Evolutionary conservation across 2,888 invertebrate species (phyloP).

Genomic region (Chrysina gloriosa): DNA sequence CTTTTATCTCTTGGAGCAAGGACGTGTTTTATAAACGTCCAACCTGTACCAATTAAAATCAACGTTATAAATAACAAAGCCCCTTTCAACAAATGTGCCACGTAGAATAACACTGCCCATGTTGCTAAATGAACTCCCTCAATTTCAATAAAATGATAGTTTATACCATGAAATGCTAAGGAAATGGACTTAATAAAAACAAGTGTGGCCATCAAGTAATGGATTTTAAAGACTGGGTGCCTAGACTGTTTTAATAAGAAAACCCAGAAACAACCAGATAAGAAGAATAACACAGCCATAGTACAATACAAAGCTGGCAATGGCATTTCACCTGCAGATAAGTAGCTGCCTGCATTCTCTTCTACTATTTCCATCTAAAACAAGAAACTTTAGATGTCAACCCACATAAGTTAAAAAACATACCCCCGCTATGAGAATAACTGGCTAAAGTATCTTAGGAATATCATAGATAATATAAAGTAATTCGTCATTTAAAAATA

Average conservation of each 20-base stretch:
- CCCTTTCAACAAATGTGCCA: conserved; percentile 83
- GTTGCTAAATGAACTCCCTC: conserved; percentile 95
- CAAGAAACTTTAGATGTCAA: not conserved
- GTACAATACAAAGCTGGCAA: conserved; percentile 91
- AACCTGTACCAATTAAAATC: conserved; percentile 96
- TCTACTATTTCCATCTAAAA: conserved; percentile 86
- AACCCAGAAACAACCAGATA: conserved; percentile 93
- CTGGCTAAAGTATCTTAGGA: too few species aligned
- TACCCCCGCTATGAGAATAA: too few species aligned
- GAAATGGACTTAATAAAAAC: conserved; percentile 93
- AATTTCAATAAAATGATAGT: conserved; percentile 93
- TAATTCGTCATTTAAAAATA: too few species aligned
- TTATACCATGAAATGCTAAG: conserved; percentile 93
- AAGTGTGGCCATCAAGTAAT: conserved; percentile 95
- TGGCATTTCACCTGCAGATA: conserved; percentile 97
- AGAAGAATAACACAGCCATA: conserved; percentile 89
- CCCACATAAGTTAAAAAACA: not conserved
- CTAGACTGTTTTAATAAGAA: conserved; percentile 79
- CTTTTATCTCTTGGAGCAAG: conserved; percentile 96
- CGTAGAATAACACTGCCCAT: conserved; percentile 97
- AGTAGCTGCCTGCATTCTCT: conserved; percentile 87
- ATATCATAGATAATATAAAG: too few species aligned
- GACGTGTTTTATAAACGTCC: conserved; percentile 99
- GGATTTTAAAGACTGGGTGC: conserved; percentile 92
- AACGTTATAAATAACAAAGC: conserved; percentile 96